Evolutionary conservation across 2,113 vertebrate genomes (phyloP).

Genomic region (Eidolon helvum): DNA sequence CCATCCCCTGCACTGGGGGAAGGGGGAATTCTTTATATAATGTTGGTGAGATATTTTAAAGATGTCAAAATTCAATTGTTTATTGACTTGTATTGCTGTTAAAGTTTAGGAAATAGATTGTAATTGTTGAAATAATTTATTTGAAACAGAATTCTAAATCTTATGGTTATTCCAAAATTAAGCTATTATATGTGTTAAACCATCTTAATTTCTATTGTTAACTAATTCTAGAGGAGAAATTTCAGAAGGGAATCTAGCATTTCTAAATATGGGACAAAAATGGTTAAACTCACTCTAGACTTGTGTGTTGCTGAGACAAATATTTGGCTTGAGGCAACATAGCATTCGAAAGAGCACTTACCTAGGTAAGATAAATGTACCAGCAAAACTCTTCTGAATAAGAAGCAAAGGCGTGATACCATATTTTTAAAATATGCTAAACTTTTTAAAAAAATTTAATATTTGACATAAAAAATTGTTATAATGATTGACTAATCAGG

Average conservation of each 20-base stretch:
- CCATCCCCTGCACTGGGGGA: no score
- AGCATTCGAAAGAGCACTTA: not conserved
- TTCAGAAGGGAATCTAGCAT: not conserved
- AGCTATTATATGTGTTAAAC: not conserved
- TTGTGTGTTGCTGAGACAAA: not conserved
- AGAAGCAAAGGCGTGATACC: not conserved
- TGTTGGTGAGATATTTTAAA: constrained; percentile 6
- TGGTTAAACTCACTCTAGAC: not conserved
- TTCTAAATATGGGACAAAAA: not conserved
- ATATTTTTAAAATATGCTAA: not conserved
- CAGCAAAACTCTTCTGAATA: not conserved
- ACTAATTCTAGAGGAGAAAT: not conserved
- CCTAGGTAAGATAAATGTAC: not conserved
- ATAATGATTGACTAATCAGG: not conserved
- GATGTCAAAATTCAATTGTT: not conserved
- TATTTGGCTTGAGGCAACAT: not conserved
- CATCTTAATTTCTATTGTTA: not conserved
- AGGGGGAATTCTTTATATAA: not conserved
- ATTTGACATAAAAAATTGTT: not conserved
- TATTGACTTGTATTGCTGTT: not conserved
- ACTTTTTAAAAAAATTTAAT: not conserved
- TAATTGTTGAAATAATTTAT: not conserved
- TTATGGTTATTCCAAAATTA: not conserved
- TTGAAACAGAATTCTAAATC: not conserved
- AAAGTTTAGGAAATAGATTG: not conserved